phyloP scores from a whole-genome alignment of 2,888 invertebrate genomes.

The Clivina fossor region DNA sequence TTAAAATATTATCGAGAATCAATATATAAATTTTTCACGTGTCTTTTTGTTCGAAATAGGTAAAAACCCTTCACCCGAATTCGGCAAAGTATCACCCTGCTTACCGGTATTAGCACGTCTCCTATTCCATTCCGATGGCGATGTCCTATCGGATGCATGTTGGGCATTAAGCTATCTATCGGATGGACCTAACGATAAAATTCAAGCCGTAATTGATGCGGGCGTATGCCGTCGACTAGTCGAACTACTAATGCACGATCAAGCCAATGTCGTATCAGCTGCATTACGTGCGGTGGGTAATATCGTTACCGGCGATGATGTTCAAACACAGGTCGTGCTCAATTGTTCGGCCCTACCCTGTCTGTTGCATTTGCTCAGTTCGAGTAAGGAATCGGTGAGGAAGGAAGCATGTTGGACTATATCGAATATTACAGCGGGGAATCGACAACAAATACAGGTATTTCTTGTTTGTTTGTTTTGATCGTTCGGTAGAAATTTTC shows the following conservation, averaged over 20 bases:
- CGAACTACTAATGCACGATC: constrained; percentile 68
- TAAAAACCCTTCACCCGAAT: constrained; percentile 94
- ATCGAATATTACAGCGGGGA: constrained; percentile 95
- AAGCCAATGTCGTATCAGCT: constrained; percentile 84
- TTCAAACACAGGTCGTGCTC: constrained; percentile 92
- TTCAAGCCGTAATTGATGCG: constrained; percentile 94
- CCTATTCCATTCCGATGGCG: constrained; percentile 83
- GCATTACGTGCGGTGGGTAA: constrained; percentile 96
- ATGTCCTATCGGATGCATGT: constrained; percentile 91
- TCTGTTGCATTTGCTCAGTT: constrained; percentile 73
- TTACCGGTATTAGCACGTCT: constrained; percentile 86
- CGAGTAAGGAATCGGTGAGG: constrained; percentile 79
- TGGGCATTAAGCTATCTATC: constrained; percentile 97
- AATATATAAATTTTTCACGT: too few relatives aligned
- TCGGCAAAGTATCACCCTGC: constrained; percentile 76
- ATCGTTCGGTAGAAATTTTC: neutral
- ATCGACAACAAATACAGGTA: constrained; percentile 90
- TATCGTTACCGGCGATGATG: constrained; percentile 95
- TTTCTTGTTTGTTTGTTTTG: neutral
- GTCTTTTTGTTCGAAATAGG: constrained; percentile 12
- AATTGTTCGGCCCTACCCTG: constrained; percentile 89
- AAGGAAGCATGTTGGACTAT: constrained; percentile 98
- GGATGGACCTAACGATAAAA: constrained; percentile 96
- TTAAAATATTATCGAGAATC: too few relatives aligned
- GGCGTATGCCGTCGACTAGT: constrained; percentile 77